Conservation (phyloP, 2,888 invertebrate genomes). For the Anticlea derivata region DNA sequence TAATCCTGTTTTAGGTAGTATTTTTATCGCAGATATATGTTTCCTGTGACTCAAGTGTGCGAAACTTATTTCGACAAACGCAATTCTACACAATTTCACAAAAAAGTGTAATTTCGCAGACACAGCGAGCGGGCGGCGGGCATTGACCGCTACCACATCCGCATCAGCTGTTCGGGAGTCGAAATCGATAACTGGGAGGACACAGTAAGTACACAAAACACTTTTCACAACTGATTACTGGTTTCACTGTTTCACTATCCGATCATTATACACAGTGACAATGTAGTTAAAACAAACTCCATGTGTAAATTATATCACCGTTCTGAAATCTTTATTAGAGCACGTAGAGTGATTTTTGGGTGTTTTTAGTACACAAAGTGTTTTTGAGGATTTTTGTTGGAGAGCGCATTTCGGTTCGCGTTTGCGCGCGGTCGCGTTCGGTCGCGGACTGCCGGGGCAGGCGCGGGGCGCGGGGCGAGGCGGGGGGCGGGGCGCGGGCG, state of each 20-base stretch:
- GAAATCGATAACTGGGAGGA: conserved; percentile 71
- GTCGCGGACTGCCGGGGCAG: conserved; percentile 62
- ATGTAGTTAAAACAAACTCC: neutral
- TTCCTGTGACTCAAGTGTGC: too few species aligned
- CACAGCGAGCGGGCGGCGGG: conserved; percentile 21
- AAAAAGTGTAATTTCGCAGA: conserved; percentile 14
- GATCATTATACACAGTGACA: conserved; percentile 37
- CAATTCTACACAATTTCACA: conserved; percentile 22
- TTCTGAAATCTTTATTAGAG: too few species aligned
- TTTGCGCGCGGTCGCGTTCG: conserved; percentile 68
- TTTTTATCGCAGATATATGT: too few species aligned
- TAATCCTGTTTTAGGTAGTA: too few species aligned
- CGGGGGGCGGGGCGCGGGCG: conserved; percentile 70
- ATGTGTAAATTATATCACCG: neutral
- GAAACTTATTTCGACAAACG: too few species aligned
- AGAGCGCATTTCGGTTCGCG: conserved; percentile 49
- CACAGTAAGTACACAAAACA: conserved; percentile 58
- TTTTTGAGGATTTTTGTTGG: conserved; percentile 53
- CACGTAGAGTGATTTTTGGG: conserved; percentile 34
- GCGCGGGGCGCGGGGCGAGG: conserved; percentile 47
- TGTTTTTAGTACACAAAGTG: conserved; percentile 42
- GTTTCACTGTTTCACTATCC: conserved; percentile 58
- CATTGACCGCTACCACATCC: conserved; percentile 56
- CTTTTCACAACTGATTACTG: conserved; percentile 56
- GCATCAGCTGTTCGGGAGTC: conserved; percentile 72